Percentiles rank a stretch among this genome's conserved stretches.
These are phyloP conservation scores for Isotomurus palustris DNA, from an alignment of 2,888 invertebrate species.

Conservation along the genomic window DNA sequence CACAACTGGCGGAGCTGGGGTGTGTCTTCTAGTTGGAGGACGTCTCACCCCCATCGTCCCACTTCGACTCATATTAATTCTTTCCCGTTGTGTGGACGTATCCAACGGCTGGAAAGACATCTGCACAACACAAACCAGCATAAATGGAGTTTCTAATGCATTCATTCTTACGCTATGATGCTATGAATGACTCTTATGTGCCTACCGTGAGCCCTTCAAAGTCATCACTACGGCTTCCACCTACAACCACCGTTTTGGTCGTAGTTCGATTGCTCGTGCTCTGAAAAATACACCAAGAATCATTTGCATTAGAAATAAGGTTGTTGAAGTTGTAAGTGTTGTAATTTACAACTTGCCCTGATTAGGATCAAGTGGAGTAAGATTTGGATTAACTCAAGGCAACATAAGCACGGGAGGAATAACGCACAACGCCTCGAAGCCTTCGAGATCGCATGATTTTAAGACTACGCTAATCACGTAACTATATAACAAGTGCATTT, in stretches of 20 bases:
- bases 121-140: slow-evolving; percentile 17
- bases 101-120: slow-evolving; percentile 46
- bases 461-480: too few relatives aligned
- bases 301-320: too few relatives aligned
- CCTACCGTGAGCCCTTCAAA: slow-evolving; percentile 45
- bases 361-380: too few relatives aligned
- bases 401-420: too few relatives aligned
- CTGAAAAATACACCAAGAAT: too few relatives aligned
- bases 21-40: slow-evolving; percentile 52
- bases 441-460: too few relatives aligned
- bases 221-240: slow-evolving; percentile 41
- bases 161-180: too few relatives aligned
- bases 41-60: slow-evolving; percentile 53
- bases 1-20: slow-evolving; percentile 31
- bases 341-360: too few relatives aligned
- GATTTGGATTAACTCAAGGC: too few relatives aligned
- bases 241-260: slow-evolving; percentile 42
- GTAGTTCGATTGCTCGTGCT: slow-evolving; percentile 44
- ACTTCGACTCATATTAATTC: slow-evolving; percentile 52
- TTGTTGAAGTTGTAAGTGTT: too few relatives aligned
- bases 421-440: too few relatives aligned
- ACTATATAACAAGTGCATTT: too few relatives aligned
- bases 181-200: background rate
- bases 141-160: background rate
- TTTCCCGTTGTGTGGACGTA: slow-evolving; percentile 44